Evolutionary conservation across 2,888 invertebrate species (phyloP), one percentile per base, ranked within the genome.

Genomic region (Fragum fragum): DNA sequence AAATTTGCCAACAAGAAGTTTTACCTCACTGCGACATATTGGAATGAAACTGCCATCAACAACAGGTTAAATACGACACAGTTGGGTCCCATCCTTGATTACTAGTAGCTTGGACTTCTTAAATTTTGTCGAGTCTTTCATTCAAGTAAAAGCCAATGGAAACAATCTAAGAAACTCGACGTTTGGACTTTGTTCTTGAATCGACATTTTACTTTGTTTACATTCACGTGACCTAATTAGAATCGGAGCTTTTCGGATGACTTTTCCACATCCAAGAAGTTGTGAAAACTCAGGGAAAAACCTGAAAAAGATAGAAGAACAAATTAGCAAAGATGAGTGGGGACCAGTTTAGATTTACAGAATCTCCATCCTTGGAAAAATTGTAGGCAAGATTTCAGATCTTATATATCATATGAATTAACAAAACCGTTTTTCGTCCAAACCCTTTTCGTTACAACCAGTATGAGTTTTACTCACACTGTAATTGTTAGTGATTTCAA

Each of bases 311-410:
- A 5, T 14, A n/a, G n/a, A n/a, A n/a, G n/a, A n/a, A n/a, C n/a
- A n/a, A n/a, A n/a, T n/a, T n/a, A 57, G 1, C 9, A 42, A 77
- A 3, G 3, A 73, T 78, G 78, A 39, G 59, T 14, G 73, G 42
- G 7, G 39, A 39, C 18, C 66, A 57, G 1, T 82, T 82, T 21
- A 84, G 69, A 61, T 88, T 88, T 23, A 86, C 85, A 26, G 78
- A 81, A 1, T 68, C 81, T 32, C 86, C 85, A 18, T 72, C 86
- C 1, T 63, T 88, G 5, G 88, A 88, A 59, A 73, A 79, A 42
- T 73, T 88, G 88, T 88, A 79, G 74, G 11, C 2, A 47, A 9
- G 5, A 36, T 36, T 36, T 36, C 3, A 3, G 32, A 9, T n/a
- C 5, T 36, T 36, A 36, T 36, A 6, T 36, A 36, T 3, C 32